phyloP scores from a whole-genome alignment of 1,140 invertebrate genomes.

The Antheraea pernyi region DNA sequence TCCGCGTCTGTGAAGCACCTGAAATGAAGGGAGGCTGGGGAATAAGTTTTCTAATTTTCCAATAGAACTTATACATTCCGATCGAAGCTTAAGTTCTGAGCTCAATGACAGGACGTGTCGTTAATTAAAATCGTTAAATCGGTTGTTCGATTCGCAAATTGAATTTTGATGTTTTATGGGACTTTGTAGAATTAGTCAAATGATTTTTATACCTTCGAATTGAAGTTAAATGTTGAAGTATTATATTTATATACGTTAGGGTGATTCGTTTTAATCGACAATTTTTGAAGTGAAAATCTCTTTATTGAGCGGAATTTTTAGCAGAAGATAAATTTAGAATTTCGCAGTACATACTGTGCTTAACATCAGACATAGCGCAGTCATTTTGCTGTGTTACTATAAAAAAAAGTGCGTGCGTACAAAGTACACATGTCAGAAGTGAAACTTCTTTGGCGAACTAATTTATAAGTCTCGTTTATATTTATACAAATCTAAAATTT shows the following conservation, averaged over 20 bases:
- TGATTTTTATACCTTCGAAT: background rate
- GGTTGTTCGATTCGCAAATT: slow-evolving; percentile 6
- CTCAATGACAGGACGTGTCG: slow-evolving; percentile 15
- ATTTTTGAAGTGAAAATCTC: too few species aligned
- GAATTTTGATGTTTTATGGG: slow-evolving; percentile 1
- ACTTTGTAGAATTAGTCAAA: background rate
- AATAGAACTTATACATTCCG: slow-evolving; percentile 38
- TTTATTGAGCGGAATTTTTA: too few species aligned
- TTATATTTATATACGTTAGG: background rate
- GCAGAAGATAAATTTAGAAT: too few species aligned
- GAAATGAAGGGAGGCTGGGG: slow-evolving; percentile 19
- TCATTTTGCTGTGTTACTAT: too few species aligned
- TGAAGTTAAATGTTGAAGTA: background rate
- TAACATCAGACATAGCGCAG: too few species aligned
- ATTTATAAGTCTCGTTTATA: too few species aligned
- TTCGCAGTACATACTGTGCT: too few species aligned
- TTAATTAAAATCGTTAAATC: slow-evolving; percentile 25
- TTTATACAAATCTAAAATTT: too few species aligned
- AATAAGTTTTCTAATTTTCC: slow-evolving; percentile 40
- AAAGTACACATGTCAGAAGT: too few species aligned
- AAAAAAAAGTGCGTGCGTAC: too few species aligned
- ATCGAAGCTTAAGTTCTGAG: slow-evolving; percentile 11
- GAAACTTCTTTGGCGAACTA: too few species aligned
- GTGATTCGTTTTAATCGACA: too few species aligned
- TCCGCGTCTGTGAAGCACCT: slow-evolving; percentile 26